phyloP scores from a whole-genome alignment of 30 jellyfish, hydroid and myxozoan genomes.

The Mastigias papua region DNA sequence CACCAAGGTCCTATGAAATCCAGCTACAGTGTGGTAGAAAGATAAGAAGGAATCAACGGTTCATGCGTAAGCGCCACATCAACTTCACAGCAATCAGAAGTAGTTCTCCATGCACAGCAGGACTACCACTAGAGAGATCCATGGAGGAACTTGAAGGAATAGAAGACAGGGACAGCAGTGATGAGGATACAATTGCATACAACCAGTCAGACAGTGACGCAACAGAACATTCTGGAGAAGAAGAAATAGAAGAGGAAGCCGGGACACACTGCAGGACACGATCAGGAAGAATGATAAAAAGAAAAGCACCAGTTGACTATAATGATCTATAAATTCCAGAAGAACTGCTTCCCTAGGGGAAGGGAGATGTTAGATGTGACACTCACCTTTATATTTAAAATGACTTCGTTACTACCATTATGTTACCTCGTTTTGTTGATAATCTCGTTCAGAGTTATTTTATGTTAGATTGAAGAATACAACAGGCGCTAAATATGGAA shows the following conservation, averaged over 20 bases:
- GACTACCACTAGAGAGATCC: not conserved
- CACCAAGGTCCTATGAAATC: conserved; percentile 55
- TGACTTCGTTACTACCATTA: no score
- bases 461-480: no score
- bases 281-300: not conserved
- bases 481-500: no score
- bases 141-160: not conserved
- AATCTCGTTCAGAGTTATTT: no score
- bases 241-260: not conserved
- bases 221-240: not conserved
- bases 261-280: not conserved
- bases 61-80: conserved; percentile 41
- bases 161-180: not conserved
- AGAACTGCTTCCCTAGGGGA: no score
- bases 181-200: not conserved
- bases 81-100: conserved; percentile 41
- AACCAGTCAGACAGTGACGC: not conserved
- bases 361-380: no score
- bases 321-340: no score
- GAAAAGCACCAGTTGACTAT: not conserved
- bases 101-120: not conserved
- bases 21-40: conserved; percentile 32
- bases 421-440: no score
- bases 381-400: no score
- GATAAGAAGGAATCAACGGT: conserved; percentile 47